Conservation (phyloP, 2,888 invertebrate genomes). For the Hypercompe scribonia region DNA sequence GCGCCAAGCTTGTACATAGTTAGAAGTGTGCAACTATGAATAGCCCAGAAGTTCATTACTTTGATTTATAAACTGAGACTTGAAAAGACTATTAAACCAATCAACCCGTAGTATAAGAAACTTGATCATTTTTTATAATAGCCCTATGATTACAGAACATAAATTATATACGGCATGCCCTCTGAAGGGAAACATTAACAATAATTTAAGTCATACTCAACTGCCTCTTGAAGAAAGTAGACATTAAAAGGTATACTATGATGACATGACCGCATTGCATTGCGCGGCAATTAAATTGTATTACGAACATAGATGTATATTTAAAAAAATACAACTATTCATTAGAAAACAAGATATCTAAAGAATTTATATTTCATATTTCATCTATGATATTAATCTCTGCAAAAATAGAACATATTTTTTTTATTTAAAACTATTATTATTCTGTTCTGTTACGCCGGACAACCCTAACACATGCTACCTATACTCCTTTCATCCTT, state of each 20-base stretch:
- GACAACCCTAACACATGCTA: background rate
- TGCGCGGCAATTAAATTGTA: background rate
- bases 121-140: conserved; percentile 40
- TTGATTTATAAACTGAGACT: conserved; percentile 54
- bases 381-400: too few species aligned
- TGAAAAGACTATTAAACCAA: conserved; percentile 53
- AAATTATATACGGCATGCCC: conserved; percentile 27
- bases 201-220: background rate
- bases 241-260: background rate
- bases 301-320: background rate
- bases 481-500: too few species aligned
- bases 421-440: background rate
- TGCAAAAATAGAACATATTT: too few species aligned
- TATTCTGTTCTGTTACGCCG: background rate
- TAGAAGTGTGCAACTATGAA: conserved; percentile 48
- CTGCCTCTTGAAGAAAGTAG: background rate
- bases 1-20: conserved; percentile 48
- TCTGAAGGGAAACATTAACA: conserved; percentile 1
- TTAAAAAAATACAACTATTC: too few species aligned
- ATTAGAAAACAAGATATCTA: background rate
- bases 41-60: conserved; percentile 52
- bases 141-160: conserved; percentile 42
- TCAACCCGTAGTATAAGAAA: conserved; percentile 36
- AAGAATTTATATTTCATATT: too few species aligned
- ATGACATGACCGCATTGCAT: background rate